Percentiles rank a stretch among this genome's conserved stretches.
phyloP scores from a whole-genome alignment of 2,797 vertebrate genomes.

The Neomorphus geoffroyi region DNA sequence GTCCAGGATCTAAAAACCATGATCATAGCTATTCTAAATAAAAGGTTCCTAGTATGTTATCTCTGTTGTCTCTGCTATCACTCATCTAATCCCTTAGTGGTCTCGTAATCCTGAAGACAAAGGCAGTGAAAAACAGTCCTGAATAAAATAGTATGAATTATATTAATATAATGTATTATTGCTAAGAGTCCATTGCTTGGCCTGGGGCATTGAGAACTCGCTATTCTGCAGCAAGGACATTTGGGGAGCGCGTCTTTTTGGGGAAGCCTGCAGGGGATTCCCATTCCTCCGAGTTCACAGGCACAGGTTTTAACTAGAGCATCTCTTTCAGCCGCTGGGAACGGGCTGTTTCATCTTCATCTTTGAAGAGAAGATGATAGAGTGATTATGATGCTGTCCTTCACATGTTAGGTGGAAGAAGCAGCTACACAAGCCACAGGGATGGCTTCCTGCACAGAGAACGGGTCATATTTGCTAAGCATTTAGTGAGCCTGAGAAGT shows the following conservation, averaged over 20 bases:
- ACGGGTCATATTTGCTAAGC: not conserved
- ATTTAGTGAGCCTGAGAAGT: not conserved
- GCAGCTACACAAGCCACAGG: not conserved
- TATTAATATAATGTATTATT: not conserved
- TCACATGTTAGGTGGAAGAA: not conserved
- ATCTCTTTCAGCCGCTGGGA: constrained; percentile 8
- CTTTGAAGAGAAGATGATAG: constrained; percentile 39
- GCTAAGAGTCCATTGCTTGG: not conserved
- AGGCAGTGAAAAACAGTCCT: not conserved
- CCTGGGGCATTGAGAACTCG: not conserved
- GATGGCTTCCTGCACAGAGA: not conserved
- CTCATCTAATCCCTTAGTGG: not conserved
- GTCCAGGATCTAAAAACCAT: not conserved
- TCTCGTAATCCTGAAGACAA: not conserved
- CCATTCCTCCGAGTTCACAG: not conserved
- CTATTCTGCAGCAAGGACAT: not conserved
- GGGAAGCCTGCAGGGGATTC: constrained; percentile 49
- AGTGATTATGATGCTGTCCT: not conserved
- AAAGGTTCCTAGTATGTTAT: not conserved
- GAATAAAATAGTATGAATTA: not conserved
- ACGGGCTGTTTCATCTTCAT: constrained; percentile 1
- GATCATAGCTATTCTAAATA: not conserved
- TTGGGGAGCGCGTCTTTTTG: not conserved
- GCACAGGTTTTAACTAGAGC: not conserved
- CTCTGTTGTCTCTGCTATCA: not conserved